Conservation (phyloP, 37 sponge, comb jelly and placozoan genomes). For the Tethya wilhelma region DNA sequence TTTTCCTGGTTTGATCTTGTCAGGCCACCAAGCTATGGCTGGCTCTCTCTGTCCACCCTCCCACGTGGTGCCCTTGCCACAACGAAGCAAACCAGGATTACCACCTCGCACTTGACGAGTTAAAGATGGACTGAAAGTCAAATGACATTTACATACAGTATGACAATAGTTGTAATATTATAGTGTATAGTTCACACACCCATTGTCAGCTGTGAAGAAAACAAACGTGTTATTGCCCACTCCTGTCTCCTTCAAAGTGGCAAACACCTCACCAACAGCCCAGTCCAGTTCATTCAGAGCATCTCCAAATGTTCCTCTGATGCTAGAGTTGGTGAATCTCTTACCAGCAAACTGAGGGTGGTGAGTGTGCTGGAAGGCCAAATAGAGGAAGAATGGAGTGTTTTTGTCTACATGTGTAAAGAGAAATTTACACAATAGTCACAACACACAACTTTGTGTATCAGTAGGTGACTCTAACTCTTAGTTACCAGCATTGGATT, state of each 20-base stretch:
- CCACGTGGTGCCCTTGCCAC: slow-evolving; percentile 85
- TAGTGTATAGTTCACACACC: too few species aligned
- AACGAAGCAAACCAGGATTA: slow-evolving; percentile 77
- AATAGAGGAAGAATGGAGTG: slow-evolving; percentile 79
- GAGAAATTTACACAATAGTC: not conserved
- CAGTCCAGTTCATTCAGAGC: slow-evolving; percentile 74
- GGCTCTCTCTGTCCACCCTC: slow-evolving; percentile 85
- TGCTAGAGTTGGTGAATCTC: slow-evolving; percentile 68
- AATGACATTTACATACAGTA: too few species aligned
- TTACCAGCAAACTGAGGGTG: slow-evolving; percentile 79
- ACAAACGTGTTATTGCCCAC: slow-evolving; percentile 77
- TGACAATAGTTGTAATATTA: too few species aligned
- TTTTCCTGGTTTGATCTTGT: slow-evolving; percentile 65
- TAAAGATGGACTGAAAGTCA: slow-evolving; percentile 56
- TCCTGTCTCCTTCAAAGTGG: slow-evolving; percentile 52
- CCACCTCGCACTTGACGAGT: slow-evolving; percentile 67
- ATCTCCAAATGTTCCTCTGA: slow-evolving; percentile 74
- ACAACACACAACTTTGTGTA: too few species aligned
- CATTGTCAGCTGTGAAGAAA: slow-evolving; percentile 88
- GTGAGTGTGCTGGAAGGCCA: slow-evolving; percentile 85
- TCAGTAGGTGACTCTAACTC: too few species aligned
- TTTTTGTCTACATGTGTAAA: slow-evolving; percentile 17
- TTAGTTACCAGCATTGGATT: too few species aligned
- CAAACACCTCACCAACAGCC: slow-evolving; percentile 68
- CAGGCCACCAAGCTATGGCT: slow-evolving; percentile 86